Evolutionary conservation across 23 tunicate species (phyloP).

Genomic region (Styela clava): DNA sequence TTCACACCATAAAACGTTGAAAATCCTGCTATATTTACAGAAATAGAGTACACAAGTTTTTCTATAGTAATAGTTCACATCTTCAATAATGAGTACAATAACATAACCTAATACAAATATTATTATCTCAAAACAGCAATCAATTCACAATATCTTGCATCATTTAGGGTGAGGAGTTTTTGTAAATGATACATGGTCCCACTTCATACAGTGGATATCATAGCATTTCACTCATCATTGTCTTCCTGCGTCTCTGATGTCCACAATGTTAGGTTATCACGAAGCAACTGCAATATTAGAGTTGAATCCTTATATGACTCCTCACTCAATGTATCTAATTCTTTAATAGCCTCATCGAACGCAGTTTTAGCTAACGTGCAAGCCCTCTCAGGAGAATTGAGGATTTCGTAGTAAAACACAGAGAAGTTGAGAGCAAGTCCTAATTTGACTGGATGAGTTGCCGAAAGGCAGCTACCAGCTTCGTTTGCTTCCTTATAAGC

Average conservation of each 20-base stretch:
- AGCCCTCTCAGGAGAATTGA: neutral
- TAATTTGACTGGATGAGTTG: constrained; percentile 15
- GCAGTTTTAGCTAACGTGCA: constrained; percentile 21
- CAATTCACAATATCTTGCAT: no score
- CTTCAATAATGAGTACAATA: no score
- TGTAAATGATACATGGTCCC: no score
- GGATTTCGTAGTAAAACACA: constrained; percentile 21
- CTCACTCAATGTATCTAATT: constrained; percentile 8
- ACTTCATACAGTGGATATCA: no score
- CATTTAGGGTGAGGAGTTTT: no score
- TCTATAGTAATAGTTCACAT: no score
- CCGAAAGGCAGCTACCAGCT: neutral
- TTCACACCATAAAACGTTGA: no score
- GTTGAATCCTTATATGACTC: constrained; percentile 31
- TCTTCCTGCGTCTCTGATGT: constrained; percentile 17
- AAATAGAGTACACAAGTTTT: no score
- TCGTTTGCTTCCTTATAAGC: constrained; percentile 17
- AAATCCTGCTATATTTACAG: no score
- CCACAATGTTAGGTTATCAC: constrained; percentile 35
- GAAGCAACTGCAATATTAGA: constrained; percentile 23
- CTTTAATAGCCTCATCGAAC: constrained; percentile 13
- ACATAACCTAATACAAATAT: no score
- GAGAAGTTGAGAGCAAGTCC: constrained; percentile 32
- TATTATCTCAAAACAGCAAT: no score
- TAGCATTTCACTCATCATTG: neutral